These are phyloP conservation scores for Azorinus chamasolen DNA, from an alignment of 2,888 invertebrate genomes.

Conservation along the genomic window DNA sequence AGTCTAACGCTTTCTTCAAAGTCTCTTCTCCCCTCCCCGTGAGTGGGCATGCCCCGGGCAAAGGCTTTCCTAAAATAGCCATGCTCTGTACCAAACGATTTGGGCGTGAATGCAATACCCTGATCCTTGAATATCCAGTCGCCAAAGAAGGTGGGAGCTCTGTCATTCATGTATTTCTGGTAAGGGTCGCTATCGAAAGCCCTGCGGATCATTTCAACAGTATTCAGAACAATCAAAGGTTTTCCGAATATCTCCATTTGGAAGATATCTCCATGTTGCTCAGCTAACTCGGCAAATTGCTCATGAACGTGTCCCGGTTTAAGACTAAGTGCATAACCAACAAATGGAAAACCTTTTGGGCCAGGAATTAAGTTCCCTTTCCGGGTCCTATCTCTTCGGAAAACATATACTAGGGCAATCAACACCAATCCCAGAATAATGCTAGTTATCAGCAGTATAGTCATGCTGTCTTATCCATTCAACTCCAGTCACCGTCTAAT, in stretches of 20 bases:
- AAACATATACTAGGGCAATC: too few species aligned
- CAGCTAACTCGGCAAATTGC: slow-evolving; percentile 7
- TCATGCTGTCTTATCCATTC: too few species aligned
- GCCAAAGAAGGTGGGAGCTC: slow-evolving; percentile 10
- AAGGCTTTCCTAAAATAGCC: slow-evolving; percentile 17
- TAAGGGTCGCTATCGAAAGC: slow-evolving; percentile 2
- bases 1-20: slow-evolving; percentile 12
- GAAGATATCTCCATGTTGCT: slow-evolving; percentile 7
- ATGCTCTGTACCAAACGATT: not conserved
- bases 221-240: slow-evolving; percentile 1
- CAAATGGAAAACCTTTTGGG: slow-evolving; percentile 10
- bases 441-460: too few species aligned
- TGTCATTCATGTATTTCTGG: slow-evolving; percentile 11
- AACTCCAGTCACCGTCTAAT: too few species aligned
- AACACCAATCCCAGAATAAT: too few species aligned
- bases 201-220: slow-evolving; percentile 8
- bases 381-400: too few species aligned
- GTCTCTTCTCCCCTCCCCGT: slow-evolving; percentile 20
- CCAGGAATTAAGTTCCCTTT: not conserved
- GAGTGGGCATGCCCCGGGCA: slow-evolving; percentile 13
- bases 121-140: slow-evolving; percentile 1
- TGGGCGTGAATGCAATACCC: slow-evolving; percentile 1
- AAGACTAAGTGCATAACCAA: slow-evolving; percentile 6
- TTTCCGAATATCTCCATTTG: slow-evolving; percentile 11
- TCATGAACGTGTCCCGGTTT: slow-evolving; percentile 7